These are phyloP conservation scores for Bolborhynchus lineola DNA, from an alignment of 2,113 vertebrate species.

Conservation along the genomic window DNA sequence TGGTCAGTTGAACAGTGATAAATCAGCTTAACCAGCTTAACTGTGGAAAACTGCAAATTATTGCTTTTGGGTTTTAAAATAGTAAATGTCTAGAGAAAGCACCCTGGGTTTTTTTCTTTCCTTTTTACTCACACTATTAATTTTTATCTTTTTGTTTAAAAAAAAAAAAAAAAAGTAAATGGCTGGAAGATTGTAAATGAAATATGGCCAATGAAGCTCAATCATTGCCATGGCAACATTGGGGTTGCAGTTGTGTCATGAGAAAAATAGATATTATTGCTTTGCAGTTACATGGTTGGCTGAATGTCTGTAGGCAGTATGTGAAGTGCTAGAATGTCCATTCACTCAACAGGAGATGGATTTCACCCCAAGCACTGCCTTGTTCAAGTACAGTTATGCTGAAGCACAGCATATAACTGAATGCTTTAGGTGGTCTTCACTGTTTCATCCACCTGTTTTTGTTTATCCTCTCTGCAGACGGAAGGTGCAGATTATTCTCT, in stretches of 20 bases:
- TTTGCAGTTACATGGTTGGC: background rate
- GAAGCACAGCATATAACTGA: background rate
- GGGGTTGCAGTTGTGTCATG: background rate
- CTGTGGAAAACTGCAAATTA: background rate
- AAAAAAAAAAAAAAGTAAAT: background rate
- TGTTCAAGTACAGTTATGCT: background rate
- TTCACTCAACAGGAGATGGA: background rate
- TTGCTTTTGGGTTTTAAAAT: background rate
- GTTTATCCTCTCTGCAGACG: background rate
- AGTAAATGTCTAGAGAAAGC: background rate
- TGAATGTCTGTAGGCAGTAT: rapidly evolving
- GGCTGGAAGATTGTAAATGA: background rate
- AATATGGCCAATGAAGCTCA: background rate
- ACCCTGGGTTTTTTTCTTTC: background rate
- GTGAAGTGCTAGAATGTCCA: background rate
- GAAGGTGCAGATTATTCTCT: background rate
- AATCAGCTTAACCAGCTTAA: background rate
- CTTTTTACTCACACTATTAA: background rate
- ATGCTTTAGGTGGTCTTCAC: background rate
- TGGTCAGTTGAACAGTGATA: background rate
- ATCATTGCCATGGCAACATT: background rate
- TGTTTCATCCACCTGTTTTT: background rate
- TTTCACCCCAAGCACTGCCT: background rate
- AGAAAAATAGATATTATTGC: background rate
- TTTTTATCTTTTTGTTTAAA: background rate